phyloP scores from a whole-genome alignment of 2,888 invertebrate species.

The Pseudeuparius sepicola region DNA sequence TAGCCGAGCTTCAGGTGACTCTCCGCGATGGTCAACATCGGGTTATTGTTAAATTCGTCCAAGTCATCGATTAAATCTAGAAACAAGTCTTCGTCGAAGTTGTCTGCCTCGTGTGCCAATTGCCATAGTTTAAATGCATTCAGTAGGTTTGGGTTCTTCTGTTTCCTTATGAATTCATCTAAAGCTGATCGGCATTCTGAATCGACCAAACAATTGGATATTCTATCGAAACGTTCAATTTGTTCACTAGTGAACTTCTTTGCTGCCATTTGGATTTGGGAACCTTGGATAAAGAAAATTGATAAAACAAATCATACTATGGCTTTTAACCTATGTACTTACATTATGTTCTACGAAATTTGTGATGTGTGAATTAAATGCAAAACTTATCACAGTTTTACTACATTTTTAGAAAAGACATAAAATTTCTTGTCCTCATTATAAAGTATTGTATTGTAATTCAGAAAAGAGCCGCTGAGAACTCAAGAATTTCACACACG shows the following conservation, averaged over 20 bases:
- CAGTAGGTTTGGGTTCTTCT: slow-evolving; percentile 18
- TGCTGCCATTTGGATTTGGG: slow-evolving; percentile 20
- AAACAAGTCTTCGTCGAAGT: slow-evolving; percentile 25
- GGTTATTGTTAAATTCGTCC: slow-evolving; percentile 26
- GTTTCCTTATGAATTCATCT: slow-evolving; percentile 16
- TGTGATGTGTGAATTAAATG: too few relatives aligned
- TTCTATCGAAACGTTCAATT: slow-evolving; percentile 27
- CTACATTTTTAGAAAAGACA: too few relatives aligned
- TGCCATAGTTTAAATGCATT: slow-evolving; percentile 26
- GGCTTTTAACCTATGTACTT: too few relatives aligned
- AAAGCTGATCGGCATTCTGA: slow-evolving; percentile 20
- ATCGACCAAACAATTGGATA: slow-evolving; percentile 26
- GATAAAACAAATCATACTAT: too few relatives aligned
- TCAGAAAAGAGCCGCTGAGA: too few relatives aligned
- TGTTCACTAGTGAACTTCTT: slow-evolving; percentile 24
- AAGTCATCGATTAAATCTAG: slow-evolving; percentile 27
- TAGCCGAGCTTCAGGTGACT: slow-evolving; percentile 25
- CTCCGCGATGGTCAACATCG: slow-evolving; percentile 26
- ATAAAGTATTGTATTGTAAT: too few relatives aligned
- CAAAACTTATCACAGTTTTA: too few relatives aligned
- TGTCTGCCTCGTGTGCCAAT: slow-evolving; percentile 19
- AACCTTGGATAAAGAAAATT: too few relatives aligned
- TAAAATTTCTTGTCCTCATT: too few relatives aligned
- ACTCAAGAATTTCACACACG: too few relatives aligned
- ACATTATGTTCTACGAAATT: too few relatives aligned